Percentiles rank a stretch among this genome's conserved stretches.
These are phyloP conservation scores for Dipus sagitta DNA, from an alignment of 2,797 vertebrate genomes.

Conservation along the genomic window DNA sequence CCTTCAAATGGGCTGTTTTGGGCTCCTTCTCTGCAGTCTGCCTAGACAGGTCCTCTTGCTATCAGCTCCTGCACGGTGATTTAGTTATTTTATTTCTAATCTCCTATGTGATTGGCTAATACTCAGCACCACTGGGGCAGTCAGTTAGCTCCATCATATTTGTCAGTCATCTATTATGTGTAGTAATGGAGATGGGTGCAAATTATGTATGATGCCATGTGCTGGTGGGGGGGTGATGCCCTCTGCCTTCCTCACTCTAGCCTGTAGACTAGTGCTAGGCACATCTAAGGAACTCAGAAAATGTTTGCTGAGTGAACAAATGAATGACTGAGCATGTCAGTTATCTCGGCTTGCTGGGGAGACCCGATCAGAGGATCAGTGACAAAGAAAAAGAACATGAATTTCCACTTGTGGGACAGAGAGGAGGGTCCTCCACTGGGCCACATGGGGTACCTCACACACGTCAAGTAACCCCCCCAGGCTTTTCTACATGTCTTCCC, in stretches of 20 bases:
- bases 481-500: too few species aligned
- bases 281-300: background rate
- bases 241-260: accelerated
- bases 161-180: accelerated
- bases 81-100: background rate
- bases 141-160: accelerated
- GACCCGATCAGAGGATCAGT: accelerated
- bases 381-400: accelerated
- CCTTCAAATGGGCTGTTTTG: accelerated
- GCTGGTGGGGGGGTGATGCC: accelerated
- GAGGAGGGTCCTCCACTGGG: accelerated
- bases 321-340: accelerated
- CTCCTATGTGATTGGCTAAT: background rate
- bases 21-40: background rate
- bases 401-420: background rate
- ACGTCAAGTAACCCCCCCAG: background rate
- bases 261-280: background rate
- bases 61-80: too few species aligned
- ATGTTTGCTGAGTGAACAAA: background rate
- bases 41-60: background rate
- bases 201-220: accelerated
- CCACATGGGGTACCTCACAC: accelerated
- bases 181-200: accelerated
- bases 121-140: accelerated
- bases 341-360: accelerated